Percentiles rank a stretch among this genome's conserved stretches.
Conservation (phyloP, 2,888 invertebrate genomes). For the Electrophaes corylata region DNA sequence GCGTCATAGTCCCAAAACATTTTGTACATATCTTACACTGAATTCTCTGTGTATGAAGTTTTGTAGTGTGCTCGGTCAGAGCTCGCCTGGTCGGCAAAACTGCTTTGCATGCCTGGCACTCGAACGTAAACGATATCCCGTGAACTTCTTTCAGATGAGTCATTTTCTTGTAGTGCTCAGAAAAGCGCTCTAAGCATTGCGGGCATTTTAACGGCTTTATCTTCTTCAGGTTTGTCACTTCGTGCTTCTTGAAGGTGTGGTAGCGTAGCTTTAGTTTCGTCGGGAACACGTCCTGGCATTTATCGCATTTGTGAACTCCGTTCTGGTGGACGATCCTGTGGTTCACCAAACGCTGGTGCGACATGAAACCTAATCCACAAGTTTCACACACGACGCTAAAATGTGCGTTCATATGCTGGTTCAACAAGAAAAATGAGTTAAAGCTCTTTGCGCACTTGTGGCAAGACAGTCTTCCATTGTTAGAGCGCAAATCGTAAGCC, state of each 20-base stretch:
- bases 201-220: constrained; percentile 74
- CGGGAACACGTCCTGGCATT: constrained; percentile 67
- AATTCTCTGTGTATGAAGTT: constrained; percentile 70
- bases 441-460: constrained; percentile 71
- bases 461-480: constrained; percentile 65
- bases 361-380: constrained; percentile 76
- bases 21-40: constrained; percentile 74
- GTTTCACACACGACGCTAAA: constrained; percentile 77
- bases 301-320: constrained; percentile 70
- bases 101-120: constrained; percentile 66
- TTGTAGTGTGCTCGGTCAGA: constrained; percentile 74
- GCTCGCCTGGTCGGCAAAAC: constrained; percentile 68
- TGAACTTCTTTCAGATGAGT: constrained; percentile 72
- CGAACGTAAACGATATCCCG: constrained; percentile 71
- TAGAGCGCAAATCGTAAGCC: constrained; percentile 66
- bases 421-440: constrained; percentile 72
- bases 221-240: constrained; percentile 65
- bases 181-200: constrained; percentile 73
- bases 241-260: constrained; percentile 71
- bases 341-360: constrained; percentile 70
- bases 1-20: constrained; percentile 70
- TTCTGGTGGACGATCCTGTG: constrained; percentile 73
- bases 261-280: constrained; percentile 73
- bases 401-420: constrained; percentile 77
- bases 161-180: constrained; percentile 77